Base-by-base conservation (phyloP, 2,888 invertebrate species). In the Ligdia adustata region DNA sequence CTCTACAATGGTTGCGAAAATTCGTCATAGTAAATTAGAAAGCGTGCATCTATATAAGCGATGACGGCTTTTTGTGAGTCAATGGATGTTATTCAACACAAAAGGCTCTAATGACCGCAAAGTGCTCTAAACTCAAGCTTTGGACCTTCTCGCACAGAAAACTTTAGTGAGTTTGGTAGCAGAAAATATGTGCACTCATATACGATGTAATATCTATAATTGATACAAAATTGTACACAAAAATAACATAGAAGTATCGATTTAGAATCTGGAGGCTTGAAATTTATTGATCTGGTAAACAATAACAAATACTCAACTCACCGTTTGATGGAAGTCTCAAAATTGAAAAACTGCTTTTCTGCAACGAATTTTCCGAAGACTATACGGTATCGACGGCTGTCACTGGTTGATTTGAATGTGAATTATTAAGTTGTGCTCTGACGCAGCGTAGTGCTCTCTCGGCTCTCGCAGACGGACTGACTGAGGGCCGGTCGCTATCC, bases 1-100 rank as follows among this genome's bases (percentile, higher is more conserved):
- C 55, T 55, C 56, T 60, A 59, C 55, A 65, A 66, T 62, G 62
- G 57, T 75, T 73, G 70, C 72, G 73, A 79, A 75, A 76, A 84
- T 84, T 84, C 72, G 82, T 81, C 83, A 83, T 60, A 79, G 79
- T 76, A 70, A 83, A 87, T 85, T 87, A 85, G 88, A 87, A 87
- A 88, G 87, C 77, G 82, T 77, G 71, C 66, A 68, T 68, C 62
- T 38, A 69, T 70, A 22, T 41, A 66, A 69, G 55, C 63, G 60
- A 54, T 65, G 67, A 67, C 69, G 62, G 58, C 6, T 33, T 38
- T 51, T 47, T 33, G 33, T 57, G 52, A 47, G 26, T 46, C 56
- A 45, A 48, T 53, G 34, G 28, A 47, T 42, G 45, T 50, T 58
- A 56, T 53, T 38, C 47, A 52, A 54, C 37, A 52, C 33, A 44